Evolutionary conservation across 2,888 invertebrate species (phyloP).

Genomic region (Notodonta dromedarius): DNA sequence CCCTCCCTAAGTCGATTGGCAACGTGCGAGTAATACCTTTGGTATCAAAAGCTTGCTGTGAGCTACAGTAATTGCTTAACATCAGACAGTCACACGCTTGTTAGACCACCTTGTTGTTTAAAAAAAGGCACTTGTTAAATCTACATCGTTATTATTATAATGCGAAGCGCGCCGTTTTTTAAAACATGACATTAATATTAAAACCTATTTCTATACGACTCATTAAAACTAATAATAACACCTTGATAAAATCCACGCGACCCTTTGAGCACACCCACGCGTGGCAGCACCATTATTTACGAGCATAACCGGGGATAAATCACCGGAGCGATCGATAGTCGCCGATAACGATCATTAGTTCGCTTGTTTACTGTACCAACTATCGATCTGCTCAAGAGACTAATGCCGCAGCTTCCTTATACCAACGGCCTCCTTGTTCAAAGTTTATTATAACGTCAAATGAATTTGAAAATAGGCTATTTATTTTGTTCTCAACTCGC

Average conservation of each 20-base stretch:
- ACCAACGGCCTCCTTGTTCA: background rate
- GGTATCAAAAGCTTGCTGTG: too few species aligned
- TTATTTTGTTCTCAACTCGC: too few species aligned
- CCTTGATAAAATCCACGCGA: constrained; percentile 5
- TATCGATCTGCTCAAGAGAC: constrained; percentile 47
- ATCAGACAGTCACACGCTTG: too few species aligned
- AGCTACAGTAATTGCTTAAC: too few species aligned
- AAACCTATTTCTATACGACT: background rate
- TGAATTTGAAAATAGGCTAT: too few species aligned
- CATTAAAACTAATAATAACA: background rate
- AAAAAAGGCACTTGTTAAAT: too few species aligned
- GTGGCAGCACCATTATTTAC: constrained; percentile 58
- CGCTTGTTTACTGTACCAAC: constrained; percentile 43
- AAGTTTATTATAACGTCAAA: background rate
- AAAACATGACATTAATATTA: background rate
- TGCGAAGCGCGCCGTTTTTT: too few species aligned
- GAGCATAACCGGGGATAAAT: constrained; percentile 56
- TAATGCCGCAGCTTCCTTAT: constrained; percentile 21
- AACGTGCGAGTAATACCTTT: too few species aligned
- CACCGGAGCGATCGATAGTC: constrained; percentile 52
- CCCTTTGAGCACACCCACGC: constrained; percentile 47
- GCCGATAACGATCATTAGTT: constrained; percentile 56
- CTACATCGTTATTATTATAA: too few species aligned
- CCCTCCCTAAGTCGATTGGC: too few species aligned
- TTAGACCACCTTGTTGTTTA: too few species aligned